These are phyloP conservation scores for Chironomus tepperi DNA, from an alignment of 1,140 invertebrate genomes.

Conservation along the genomic window DNA sequence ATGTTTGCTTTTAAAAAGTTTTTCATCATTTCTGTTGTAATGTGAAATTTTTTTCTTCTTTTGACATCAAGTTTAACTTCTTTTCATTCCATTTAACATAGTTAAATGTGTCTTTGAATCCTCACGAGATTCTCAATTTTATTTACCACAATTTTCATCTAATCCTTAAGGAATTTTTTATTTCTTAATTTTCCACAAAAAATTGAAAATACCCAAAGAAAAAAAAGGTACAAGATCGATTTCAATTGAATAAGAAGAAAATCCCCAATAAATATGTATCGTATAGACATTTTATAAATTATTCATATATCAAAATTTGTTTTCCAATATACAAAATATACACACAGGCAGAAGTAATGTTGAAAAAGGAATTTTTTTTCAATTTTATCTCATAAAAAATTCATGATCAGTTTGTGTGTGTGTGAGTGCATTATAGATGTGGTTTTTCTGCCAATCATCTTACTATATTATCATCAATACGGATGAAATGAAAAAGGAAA, in stretches of 20 bases:
- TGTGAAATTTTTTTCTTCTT: no score
- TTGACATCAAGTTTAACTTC: no score
- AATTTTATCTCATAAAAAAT: slow-evolving; percentile 23
- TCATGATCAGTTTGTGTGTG: background rate
- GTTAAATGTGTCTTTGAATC: no score
- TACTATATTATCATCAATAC: background rate
- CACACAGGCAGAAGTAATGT: background rate
- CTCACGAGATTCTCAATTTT: no score
- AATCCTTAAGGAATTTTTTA: no score
- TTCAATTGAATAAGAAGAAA: background rate
- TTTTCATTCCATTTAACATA: no score
- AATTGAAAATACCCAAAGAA: background rate
- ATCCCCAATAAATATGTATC: background rate
- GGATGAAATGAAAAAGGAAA: no score
- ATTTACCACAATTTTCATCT: no score
- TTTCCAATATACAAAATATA: background rate
- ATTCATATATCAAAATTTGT: background rate
- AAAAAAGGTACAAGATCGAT: background rate
- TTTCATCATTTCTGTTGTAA: no score
- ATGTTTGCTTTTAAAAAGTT: no score
- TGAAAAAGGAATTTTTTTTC: slow-evolving; percentile 5
- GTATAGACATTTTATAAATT: slow-evolving; percentile 14
- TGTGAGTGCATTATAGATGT: slow-evolving; percentile 22
- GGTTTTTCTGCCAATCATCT: slow-evolving; percentile 19
- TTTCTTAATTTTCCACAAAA: background rate